Conservation (phyloP, 2,113 vertebrate genomes). For the Pseudolaguvia tuberculata region DNA sequence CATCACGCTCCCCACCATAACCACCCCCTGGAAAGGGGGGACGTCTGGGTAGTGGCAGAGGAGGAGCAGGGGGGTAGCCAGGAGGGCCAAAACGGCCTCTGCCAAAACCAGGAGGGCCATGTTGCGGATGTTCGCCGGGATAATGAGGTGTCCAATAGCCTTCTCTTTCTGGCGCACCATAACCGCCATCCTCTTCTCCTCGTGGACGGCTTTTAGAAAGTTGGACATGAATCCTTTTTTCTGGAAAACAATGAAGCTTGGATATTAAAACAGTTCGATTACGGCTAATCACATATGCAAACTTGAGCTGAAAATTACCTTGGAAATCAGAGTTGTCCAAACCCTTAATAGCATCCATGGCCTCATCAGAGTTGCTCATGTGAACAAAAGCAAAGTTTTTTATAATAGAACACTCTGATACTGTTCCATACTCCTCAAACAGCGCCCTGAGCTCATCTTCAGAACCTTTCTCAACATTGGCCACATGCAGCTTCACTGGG, state of each 20-base stretch:
- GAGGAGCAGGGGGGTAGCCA: slow-evolving; percentile 68
- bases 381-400: slow-evolving; percentile 79
- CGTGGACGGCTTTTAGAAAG: slow-evolving; percentile 86
- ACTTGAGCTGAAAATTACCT: slow-evolving; percentile 37
- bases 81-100: slow-evolving; percentile 57
- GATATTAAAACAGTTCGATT: not conserved
- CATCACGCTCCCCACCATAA: slow-evolving; percentile 70
- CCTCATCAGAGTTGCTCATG: slow-evolving; percentile 73
- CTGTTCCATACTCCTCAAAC: slow-evolving; percentile 74
- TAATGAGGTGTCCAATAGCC: slow-evolving; percentile 85
- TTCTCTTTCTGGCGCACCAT: slow-evolving; percentile 76
- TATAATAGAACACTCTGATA: slow-evolving; percentile 69
- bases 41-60: slow-evolving; percentile 71
- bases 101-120: slow-evolving; percentile 58
- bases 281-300: slow-evolving; percentile 3
- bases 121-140: slow-evolving; percentile 77
- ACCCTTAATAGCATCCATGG: slow-evolving; percentile 72
- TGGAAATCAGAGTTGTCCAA: slow-evolving; percentile 73
- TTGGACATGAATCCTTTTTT: slow-evolving; percentile 94
- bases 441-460: slow-evolving; percentile 67
- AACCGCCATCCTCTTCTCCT: slow-evolving; percentile 81
- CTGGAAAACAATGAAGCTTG: slow-evolving; percentile 61
- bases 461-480: slow-evolving; percentile 69
- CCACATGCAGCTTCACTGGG: slow-evolving; percentile 72
- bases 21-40: slow-evolving; percentile 73